Evolutionary conservation across 2,113 vertebrate genomes (phyloP).

Genomic region (Syrmaticus mikado): DNA sequence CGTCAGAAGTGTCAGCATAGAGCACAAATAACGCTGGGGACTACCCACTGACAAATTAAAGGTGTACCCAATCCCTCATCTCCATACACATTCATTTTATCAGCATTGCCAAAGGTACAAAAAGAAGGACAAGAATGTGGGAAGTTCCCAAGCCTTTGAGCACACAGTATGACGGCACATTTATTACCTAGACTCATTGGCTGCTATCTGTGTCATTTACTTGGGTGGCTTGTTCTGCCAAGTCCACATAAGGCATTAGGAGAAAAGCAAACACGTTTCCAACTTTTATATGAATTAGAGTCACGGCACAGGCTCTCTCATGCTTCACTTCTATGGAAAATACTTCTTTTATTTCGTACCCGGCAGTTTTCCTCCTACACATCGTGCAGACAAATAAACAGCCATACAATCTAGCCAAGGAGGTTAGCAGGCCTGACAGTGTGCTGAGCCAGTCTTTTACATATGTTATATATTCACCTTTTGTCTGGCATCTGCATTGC

Average conservation of each 20-base stretch:
- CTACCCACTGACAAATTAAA: background rate
- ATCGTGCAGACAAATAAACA: conserved; percentile 59
- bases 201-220: background rate
- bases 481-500: conserved; percentile 73
- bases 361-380: conserved; percentile 13
- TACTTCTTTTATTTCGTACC: background rate
- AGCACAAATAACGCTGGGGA: background rate
- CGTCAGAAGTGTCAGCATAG: background rate
- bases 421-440: conserved; percentile 40
- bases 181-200: background rate
- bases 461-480: conserved; percentile 75
- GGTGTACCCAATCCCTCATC: background rate
- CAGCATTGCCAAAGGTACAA: background rate
- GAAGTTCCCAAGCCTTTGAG: background rate
- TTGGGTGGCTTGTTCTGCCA: background rate
- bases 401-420: background rate
- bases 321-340: conserved; percentile 25
- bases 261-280: conserved; percentile 19
- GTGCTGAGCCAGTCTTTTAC: conserved; percentile 62
- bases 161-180: background rate
- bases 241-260: background rate
- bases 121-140: background rate
- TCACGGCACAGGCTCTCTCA: background rate
- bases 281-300: background rate
- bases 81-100: background rate